Conservation (phyloP, 92 coral and sea anemone species). For the Hydrozoanthus gracilis region DNA sequence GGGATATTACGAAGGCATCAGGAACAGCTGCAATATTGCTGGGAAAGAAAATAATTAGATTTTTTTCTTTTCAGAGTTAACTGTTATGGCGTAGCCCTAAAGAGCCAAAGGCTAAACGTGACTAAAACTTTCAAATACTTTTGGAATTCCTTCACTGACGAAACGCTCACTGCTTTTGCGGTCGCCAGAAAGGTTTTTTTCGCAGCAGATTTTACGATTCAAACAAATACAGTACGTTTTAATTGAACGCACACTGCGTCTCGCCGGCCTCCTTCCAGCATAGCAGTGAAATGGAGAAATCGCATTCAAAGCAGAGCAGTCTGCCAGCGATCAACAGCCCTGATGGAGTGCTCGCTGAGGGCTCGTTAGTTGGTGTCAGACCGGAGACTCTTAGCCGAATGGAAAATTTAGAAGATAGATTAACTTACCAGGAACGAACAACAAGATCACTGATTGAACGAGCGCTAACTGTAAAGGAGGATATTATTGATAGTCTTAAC, state of each 20-base stretch:
- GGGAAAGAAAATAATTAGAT: background rate
- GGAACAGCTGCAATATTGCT: slow-evolving; percentile 5
- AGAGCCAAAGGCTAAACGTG: background rate
- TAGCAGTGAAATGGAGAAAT: slow-evolving; percentile 22
- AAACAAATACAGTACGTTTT: background rate
- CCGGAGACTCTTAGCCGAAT: slow-evolving; percentile 76
- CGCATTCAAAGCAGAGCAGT: slow-evolving; percentile 21
- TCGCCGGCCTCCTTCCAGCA: background rate
- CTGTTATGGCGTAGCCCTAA: background rate
- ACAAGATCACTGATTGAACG: slow-evolving; percentile 81
- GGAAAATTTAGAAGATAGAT: slow-evolving; percentile 85
- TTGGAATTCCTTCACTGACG: slow-evolving; percentile 14
- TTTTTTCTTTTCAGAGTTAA: background rate
- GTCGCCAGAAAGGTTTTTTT: background rate
- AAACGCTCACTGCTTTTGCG: background rate
- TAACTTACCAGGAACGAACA: slow-evolving; percentile 80
- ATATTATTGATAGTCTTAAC: slow-evolving; percentile 77
- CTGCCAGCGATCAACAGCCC: slow-evolving; percentile 74
- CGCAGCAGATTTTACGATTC: background rate
- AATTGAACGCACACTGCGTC: background rate
- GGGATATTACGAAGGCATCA: background rate
- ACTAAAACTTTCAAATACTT: background rate
- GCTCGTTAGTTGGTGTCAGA: slow-evolving; percentile 35
- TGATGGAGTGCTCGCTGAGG: slow-evolving; percentile 36
- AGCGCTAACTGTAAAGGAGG: slow-evolving; percentile 81